Evolutionary conservation across 2,113 vertebrate species (phyloP), one percentile per base, ranked within the genome.

Genomic region (Acrocephalus kingi): DNA sequence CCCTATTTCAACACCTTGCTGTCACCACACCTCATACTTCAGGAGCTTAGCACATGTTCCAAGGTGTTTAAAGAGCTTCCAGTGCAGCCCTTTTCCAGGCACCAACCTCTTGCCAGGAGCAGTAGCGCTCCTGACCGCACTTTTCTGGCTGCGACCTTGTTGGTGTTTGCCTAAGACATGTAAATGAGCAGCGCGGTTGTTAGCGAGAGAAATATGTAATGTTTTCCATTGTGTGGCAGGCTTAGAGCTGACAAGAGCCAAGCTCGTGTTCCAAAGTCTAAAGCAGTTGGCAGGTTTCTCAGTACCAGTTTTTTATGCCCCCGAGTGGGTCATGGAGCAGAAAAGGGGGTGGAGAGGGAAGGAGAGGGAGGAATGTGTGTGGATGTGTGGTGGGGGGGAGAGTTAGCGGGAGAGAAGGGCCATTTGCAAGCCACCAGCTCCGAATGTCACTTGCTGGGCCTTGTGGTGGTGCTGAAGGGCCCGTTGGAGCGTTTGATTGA

Each of bases 401-500:
- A 95, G 85, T 93, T 74, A 63, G 94, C 43, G 14, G 92, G n/a
- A 87, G 93, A 82, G 87, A 84, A 97, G 97, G 98, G 97, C 98
- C 98, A 96, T 98, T 97, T 97, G 97, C 97, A 97, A 96, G 98
- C 98, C 98, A 98, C 98, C 98, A 98, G 98, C 98, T 97, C 97
- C 95, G 97, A 92, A 97, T 96, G 98, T 97, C 97, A 97, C 98
- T 98, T 97, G 97, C 96, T 96, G 98, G 98, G 96, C 98, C 98
- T 97, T 97, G 98, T 98, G 98, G 99, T 98, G 98, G 90, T 96
- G 98, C 98, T 98, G 79, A 97, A 95, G 96, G 98, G 98, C 97
- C 96, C 93, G 94, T 80, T 98, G 98, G 97, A 98, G 98, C 98
- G 58, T 98, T 98, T 99, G 99, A 99, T 98, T 99, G 99, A 99